phyloP scores from a whole-genome alignment of 2,113 vertebrate species.

The Mirza zaza region DNA sequence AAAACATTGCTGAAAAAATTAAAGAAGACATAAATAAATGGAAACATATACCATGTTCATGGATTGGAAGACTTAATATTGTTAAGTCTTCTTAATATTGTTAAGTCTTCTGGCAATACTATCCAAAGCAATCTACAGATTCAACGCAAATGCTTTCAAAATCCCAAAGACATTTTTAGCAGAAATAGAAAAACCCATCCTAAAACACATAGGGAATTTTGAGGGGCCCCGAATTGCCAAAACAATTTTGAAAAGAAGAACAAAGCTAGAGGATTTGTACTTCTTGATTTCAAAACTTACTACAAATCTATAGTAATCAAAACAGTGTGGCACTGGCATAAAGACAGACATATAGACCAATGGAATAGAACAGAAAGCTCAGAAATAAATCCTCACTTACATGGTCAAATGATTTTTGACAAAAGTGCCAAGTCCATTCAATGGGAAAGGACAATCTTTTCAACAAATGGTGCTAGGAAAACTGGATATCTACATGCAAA shows the following conservation, averaged over 20 bases:
- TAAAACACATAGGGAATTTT: background rate
- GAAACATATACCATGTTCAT: background rate
- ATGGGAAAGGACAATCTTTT: background rate
- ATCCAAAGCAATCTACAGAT: background rate
- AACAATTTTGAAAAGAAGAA: background rate
- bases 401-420: background rate
- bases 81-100: background rate
- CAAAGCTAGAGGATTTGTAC: background rate
- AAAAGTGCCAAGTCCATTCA: background rate
- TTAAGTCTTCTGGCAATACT: background rate
- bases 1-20: background rate
- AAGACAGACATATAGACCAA: background rate
- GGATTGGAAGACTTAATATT: background rate
- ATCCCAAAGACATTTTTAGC: background rate
- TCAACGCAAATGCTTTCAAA: background rate
- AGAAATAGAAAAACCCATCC: background rate
- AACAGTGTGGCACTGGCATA: background rate
- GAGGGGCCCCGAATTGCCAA: background rate
- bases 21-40: background rate
- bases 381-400: background rate
- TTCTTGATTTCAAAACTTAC: background rate
- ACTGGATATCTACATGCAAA: background rate
- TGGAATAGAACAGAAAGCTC: background rate
- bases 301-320: background rate
- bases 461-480: background rate